These are phyloP conservation scores for Macrobrachium nipponense DNA, from an alignment of 1,140 invertebrate genomes.

Conservation along the genomic window DNA sequence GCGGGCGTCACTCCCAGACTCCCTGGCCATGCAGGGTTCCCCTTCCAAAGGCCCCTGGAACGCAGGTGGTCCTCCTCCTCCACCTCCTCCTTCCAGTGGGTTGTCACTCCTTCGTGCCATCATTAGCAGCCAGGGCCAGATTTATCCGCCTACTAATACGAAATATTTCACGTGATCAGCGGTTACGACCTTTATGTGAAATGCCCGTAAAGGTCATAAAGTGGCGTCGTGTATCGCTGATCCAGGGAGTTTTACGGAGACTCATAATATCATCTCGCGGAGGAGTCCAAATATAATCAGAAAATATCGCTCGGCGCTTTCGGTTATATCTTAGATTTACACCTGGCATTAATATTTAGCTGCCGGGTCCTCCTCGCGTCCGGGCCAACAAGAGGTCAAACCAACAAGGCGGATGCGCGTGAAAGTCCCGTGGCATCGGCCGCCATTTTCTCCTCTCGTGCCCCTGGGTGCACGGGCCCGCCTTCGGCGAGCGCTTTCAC, in stretches of 20 bases:
- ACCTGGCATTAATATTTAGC: constrained; percentile 50
- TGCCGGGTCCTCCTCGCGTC: constrained; percentile 25
- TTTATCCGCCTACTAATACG: constrained; percentile 45
- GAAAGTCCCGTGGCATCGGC: background rate
- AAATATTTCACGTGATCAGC: constrained; percentile 55
- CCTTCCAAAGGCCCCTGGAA: too few relatives aligned
- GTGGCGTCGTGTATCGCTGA: background rate
- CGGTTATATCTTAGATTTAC: constrained; percentile 30
- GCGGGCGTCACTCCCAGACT: background rate
- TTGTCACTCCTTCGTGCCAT: background rate
- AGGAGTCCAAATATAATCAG: background rate
- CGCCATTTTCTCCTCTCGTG: background rate
- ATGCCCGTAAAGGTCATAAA: constrained; percentile 35
- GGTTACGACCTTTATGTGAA: constrained; percentile 23
- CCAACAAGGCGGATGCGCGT: background rate
- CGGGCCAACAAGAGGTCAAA: background rate
- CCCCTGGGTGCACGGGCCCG: background rate
- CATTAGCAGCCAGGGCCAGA: constrained; percentile 12
- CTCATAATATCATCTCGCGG: constrained; percentile 1
- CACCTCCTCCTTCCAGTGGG: background rate
- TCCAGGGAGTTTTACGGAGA: constrained; percentile 28
- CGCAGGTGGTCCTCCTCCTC: too few relatives aligned
- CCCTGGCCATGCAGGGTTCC: too few relatives aligned
- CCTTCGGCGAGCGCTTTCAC: background rate
- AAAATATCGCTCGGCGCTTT: background rate